A percentile compares a stretch with the other conserved stretches of the same genome.
Evolutionary conservation across 2,113 vertebrate genomes (phyloP).

Genomic region (Numida meleagris): DNA sequence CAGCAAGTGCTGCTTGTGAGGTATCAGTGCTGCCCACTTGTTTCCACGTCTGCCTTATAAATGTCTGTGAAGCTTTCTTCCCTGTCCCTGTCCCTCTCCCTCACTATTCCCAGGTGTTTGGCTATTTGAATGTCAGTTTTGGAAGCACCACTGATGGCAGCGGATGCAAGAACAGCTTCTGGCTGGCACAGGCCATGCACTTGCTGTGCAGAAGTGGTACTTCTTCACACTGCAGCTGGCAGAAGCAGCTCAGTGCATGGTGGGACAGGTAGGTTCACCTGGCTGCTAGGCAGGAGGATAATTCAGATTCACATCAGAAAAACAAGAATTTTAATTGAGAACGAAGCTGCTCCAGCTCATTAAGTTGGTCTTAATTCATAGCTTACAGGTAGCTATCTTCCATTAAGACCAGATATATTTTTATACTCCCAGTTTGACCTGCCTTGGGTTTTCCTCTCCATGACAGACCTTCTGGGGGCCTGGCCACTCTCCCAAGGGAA

Average conservation of each 20-base stretch:
- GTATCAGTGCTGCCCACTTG: not conserved
- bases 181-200: fast-evolving
- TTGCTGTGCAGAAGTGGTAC: not conserved
- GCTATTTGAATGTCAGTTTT: not conserved
- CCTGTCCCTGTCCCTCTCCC: not conserved
- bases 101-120: not conserved
- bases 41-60: not conserved
- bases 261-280: not conserved
- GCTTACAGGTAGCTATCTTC: not conserved
- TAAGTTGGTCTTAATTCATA: slow-evolving; percentile 15
- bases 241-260: not conserved
- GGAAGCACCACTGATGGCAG: not conserved
- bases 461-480: not conserved
- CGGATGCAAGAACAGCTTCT: not conserved
- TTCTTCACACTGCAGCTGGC: not conserved
- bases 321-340: slow-evolving; percentile 25
- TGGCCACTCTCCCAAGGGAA: not conserved
- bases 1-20: not conserved
- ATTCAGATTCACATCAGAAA: not conserved
- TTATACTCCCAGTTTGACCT: not conserved
- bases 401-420: not conserved
- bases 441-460: not conserved
- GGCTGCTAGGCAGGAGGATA: not conserved
- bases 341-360: not conserved
- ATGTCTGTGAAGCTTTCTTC: not conserved